Evolutionary conservation across 1,140 invertebrate genomes (phyloP).

Genomic region (Drosophila varians): DNA sequence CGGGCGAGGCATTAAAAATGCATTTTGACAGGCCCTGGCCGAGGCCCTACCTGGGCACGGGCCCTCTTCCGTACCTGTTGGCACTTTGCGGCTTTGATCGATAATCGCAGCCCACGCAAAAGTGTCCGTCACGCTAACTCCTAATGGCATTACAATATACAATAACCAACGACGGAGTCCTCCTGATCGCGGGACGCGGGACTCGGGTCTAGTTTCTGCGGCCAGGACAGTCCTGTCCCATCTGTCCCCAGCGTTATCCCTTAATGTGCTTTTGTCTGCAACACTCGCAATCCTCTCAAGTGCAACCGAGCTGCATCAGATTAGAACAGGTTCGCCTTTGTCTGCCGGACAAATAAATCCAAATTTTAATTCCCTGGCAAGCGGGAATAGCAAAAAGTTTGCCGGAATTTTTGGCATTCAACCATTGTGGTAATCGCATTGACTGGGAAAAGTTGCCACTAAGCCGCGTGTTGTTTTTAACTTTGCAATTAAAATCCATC

Average conservation of each 20-base stretch:
- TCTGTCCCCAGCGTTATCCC: constrained; percentile 53
- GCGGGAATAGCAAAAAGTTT: constrained; percentile 36
- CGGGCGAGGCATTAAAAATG: constrained; percentile 53
- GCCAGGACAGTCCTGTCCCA: constrained; percentile 47
- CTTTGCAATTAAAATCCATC: constrained; percentile 71
- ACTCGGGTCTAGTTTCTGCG: constrained; percentile 55
- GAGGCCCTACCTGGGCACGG: constrained; percentile 40
- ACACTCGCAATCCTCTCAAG: constrained; percentile 69
- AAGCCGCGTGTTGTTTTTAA: constrained; percentile 75
- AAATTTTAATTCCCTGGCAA: constrained; percentile 52
- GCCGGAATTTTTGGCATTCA: constrained; percentile 45
- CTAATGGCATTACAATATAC: constrained; percentile 3
- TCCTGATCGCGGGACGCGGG: no score
- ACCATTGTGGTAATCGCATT: constrained; percentile 65
- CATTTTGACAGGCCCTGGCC: constrained; percentile 62
- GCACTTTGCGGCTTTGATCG: constrained; percentile 77
- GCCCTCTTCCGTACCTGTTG: constrained; percentile 52
- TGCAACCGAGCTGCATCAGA: constrained; percentile 79
- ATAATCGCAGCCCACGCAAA: constrained; percentile 78
- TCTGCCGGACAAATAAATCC: constrained; percentile 51
- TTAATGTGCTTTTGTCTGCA: constrained; percentile 77
- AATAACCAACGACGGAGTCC: constrained; percentile 5
- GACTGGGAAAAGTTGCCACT: constrained; percentile 67
- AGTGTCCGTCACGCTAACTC: constrained; percentile 67
- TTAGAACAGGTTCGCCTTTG: constrained; percentile 80